Evolutionary conservation across 2,888 invertebrate genomes (phyloP), one percentile per base, ranked within the genome.

Genomic region (Zeuzera pyrina): DNA sequence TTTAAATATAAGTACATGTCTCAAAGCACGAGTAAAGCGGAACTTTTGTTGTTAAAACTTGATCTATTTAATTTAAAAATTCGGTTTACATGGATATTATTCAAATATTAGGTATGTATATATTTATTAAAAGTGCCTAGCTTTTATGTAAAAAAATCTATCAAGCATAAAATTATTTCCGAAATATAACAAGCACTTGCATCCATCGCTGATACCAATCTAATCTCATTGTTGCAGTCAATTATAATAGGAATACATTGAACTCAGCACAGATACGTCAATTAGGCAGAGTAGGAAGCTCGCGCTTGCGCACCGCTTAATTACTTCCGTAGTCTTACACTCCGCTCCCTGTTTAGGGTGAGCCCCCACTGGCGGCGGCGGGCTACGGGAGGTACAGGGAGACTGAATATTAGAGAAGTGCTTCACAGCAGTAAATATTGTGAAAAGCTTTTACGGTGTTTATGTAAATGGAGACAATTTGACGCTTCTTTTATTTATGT

Each of bases 241-340:
- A 73, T 77, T 76, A 76, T 73, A 72, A 70, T 56, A 43, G 62
- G 52, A 55, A 65, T 63, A 72, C 65, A 69, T 53, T 61, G 64
- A 66, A 55, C 14, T 12, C 57, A 27, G 57, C 59, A 61, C 55
- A 68, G 77, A 78, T 78, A 74, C 76, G 73, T 65, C 79, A 77
- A 78, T 79, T 78, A 77, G 59, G 21, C 33, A 25, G 47, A 46
- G 52, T 65, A 69, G 76, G 76, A 76, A 71, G 63, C 64, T 47
- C 55, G 52, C 78, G 79, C 76, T 61, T 77, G 79, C 78, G 78
- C 74, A 52, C 58, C 45, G 57, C 58, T 65, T 79, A 79, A 79
- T 79, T 78, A 76, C 57, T 76, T 79, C 79, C 61, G 58, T 46
- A 48, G 54, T 51, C 59, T 57, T 55, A 14, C 36, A 29, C 36